Base-by-base conservation (phyloP, 2,888 invertebrate genomes). In the Zhengitettix transpicula region DNA sequence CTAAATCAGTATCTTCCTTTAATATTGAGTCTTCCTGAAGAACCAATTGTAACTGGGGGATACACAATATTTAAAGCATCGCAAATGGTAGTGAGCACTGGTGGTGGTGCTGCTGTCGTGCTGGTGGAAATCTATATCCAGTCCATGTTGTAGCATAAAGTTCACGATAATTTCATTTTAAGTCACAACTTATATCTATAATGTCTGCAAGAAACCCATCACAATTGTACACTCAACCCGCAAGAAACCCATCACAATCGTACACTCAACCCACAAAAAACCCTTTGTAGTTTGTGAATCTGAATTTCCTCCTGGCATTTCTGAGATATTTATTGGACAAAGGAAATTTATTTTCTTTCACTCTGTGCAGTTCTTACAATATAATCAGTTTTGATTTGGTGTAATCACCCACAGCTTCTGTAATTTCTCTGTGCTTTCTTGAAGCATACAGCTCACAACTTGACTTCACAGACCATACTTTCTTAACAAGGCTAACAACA, bases 341-440 rank as follows among this genome's bases (percentile, higher is more conserved):
- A 42, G 10, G 44, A 11, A 42, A 42, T 42, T 42, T 42, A 10
- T 42, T 42, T 12, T 42, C 12, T 42, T 12, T 42, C 12, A 12
- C 44, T 42, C 10, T 12, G 10, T 42, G 12, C 10, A 42, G 44
- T 42, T 42, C 44, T 10, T 42, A 12, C 44, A 42, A 42, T 42
- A 42, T 42, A 42, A 12, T 57, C 57, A 57, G 57, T 44, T 57
- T 57, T 42, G 15, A 11, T 57, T 57, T 42, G 47, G 57, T 57
- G 57, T 44, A 57, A 42, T 57, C 51, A 57, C 44, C 47, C 57
- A 44, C 17, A 57, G 57, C 57, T 57, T 42, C 44, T 11, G 44
- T 42, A 42, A 42, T 42, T 42, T 42, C 10, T 42, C 10, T 42
- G 42, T 14, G 17, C 17, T 57, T 47, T 47, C 51, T 57, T 57